phyloP scores from a whole-genome alignment of 2,113 vertebrate species.

The Gymnorhina tibicen region DNA sequence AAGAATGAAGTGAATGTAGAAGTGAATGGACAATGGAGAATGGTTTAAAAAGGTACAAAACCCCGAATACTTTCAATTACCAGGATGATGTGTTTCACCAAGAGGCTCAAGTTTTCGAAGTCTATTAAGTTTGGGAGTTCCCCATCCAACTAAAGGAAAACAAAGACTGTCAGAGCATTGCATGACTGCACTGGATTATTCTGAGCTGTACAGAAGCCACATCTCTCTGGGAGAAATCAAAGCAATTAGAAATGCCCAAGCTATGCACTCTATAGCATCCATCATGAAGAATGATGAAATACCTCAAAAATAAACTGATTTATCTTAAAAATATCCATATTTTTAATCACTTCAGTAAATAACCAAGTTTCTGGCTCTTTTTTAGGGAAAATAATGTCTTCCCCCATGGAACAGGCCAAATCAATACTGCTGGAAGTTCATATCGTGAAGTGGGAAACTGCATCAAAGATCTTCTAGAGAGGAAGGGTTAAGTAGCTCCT shows the following conservation, averaged over 20 bases:
- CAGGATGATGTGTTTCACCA: constrained; percentile 78
- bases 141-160: constrained; percentile 80
- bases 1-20: constrained; percentile 26
- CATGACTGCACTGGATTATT: not conserved
- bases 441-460: not conserved
- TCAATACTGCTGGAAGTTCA: not conserved
- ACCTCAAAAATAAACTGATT: not conserved
- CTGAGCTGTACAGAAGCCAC: not conserved
- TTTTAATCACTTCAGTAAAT: not conserved
- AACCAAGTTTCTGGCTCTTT: not conserved
- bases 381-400: not conserved
- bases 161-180: constrained; percentile 60
- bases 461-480: not conserved
- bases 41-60: constrained; percentile 22
- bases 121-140: constrained; percentile 80
- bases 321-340: not conserved
- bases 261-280: not conserved
- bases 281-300: not conserved
- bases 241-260: not conserved
- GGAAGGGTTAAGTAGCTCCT: not conserved
- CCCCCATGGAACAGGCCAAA: not conserved
- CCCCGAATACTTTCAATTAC: constrained; percentile 55
- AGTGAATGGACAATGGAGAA: constrained; percentile 40
- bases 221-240: not conserved
- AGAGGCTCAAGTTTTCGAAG: constrained; percentile 81